Evolutionary conservation across 2,113 vertebrate genomes (phyloP), one percentile per base, ranked within the genome.

Genomic region (Caretta caretta): DNA sequence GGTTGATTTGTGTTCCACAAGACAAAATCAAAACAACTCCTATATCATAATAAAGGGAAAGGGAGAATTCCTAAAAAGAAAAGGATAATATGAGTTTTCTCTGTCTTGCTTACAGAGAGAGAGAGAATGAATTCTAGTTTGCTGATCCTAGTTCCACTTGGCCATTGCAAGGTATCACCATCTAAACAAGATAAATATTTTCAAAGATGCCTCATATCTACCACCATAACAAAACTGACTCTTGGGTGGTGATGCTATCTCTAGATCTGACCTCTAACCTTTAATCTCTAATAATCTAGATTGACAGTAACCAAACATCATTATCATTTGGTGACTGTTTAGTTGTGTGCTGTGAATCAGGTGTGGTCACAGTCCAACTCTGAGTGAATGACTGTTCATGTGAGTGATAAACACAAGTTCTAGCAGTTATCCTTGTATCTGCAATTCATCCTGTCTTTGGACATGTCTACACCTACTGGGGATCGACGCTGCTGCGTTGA

Each of bases 11-110:
- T 69, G 92, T 97, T 93, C 75, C 87, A 95, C 38, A 57, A 76
- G 80, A 94, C 86, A 88, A 90, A 96, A 93, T 93, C 90, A 93
- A 96, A 96, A 90, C 85, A 87, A 94, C 6, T 49, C 8, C 89
- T 88, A 59, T 51, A 94, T 96, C 49, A 93, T 87, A 80, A 93
- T 92, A 93, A 14, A 93, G 86, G 92, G 54, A 24, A 84, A 96
- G 17, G 79, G 69, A 96, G 46, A 91, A 88, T 54, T 29, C 83
- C 76, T 57, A 3, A 82, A 94, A 93, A 54, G 76, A 79, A 49
- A 76, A 93, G 25, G 49, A 27, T 54, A 31, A 46, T 22, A 42
- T 1, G 1, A 57, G 62, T 78, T 92, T 16, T 11, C 38, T 29
- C 24, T 29, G 29, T 90, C 93, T 84, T 79, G 81, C 17, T 89